These are phyloP conservation scores for Acrocera orbiculus DNA, from an alignment of 2,888 invertebrate species.

Conservation along the genomic window DNA sequence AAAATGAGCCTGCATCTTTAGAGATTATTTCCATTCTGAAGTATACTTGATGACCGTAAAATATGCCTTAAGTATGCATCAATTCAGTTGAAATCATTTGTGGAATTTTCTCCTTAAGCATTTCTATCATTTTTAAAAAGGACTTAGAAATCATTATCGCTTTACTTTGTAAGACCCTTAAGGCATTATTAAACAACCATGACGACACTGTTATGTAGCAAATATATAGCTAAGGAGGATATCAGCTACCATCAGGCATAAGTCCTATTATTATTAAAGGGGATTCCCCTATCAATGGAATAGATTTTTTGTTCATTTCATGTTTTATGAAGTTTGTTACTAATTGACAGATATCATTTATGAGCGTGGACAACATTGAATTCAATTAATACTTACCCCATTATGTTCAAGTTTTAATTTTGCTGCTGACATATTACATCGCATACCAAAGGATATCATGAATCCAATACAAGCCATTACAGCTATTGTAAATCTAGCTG, in stretches of 20 bases:
- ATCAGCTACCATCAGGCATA: constrained; percentile 1
- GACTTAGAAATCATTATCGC: too few species aligned
- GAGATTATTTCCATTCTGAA: constrained; percentile 13
- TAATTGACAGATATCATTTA: constrained; percentile 20
- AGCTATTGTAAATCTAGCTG: constrained; percentile 73
- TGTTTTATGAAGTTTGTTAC: constrained; percentile 2
- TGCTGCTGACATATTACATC: constrained; percentile 97
- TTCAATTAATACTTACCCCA: constrained; percentile 33
- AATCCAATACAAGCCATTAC: constrained; percentile 75
- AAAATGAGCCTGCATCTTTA: too few species aligned
- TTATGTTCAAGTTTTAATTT: constrained; percentile 59
- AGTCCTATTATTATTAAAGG: too few species aligned
- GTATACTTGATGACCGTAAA: constrained; percentile 8
- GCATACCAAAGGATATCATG: constrained; percentile 92
- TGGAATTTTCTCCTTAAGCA: too few species aligned
- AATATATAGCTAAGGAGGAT: constrained; percentile 16
- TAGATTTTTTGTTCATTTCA: constrained; percentile 3
- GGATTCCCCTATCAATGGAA: constrained; percentile 4
- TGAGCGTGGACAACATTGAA: background rate
- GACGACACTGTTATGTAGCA: constrained; percentile 17
- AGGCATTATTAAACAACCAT: constrained; percentile 30
- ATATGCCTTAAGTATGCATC: too few species aligned
- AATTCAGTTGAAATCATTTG: too few species aligned
- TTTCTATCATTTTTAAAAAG: too few species aligned
- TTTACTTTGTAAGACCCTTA: too few species aligned